Base-by-base conservation (phyloP, 2,888 invertebrate genomes). In the Eurytoma adleriae region DNA sequence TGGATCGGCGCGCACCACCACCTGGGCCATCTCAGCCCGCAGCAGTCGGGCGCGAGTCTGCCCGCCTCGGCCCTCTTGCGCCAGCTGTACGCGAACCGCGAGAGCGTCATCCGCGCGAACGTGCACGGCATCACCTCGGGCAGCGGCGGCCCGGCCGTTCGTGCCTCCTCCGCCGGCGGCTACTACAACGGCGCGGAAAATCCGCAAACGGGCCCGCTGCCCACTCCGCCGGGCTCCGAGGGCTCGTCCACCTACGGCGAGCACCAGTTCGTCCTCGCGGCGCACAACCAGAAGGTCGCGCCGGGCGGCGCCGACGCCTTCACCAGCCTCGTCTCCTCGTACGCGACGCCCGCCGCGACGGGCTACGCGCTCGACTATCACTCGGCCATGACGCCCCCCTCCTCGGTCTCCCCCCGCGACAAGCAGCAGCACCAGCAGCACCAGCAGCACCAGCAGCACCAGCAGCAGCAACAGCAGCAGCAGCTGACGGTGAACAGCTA, bases 371-470 rank as follows among this genome's bases (percentile, higher is more conserved):
- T 95, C 83, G 96, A 96, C 87, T 97, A 97, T 87, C 98, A 98
- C 90, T 96, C 97, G 59, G 97, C 97, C 68, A 98, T 98, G 96
- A 98, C 98, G 4, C 98, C 98, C 73, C 98, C 98, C 72, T 97
- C 97, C n/a, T 98, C 98, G 3, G 98, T 98, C 1, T 98, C 98
- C 5, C 98, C 98, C 0, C 93, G 98, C 82, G 98, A 98, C 88
- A 97, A 95, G 85, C 94, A 92, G 90, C 93, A 93, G 89, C 88
- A 91, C 90, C 93, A 93, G 85, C 92, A 91, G 87, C 92, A 91
- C 87, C 92, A 92, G 80, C 87, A 89, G 86, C 92, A 91, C 91
- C 82, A 92, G 83, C 88, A 91, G 81, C 94, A 92, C 90, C 93
- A 93, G 89, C 96, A 94, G 86, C 95, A 94, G 85, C 91, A 92